Conservation (phyloP, 2,797 vertebrate species). For the Tympanoctomys barrerae region DNA sequence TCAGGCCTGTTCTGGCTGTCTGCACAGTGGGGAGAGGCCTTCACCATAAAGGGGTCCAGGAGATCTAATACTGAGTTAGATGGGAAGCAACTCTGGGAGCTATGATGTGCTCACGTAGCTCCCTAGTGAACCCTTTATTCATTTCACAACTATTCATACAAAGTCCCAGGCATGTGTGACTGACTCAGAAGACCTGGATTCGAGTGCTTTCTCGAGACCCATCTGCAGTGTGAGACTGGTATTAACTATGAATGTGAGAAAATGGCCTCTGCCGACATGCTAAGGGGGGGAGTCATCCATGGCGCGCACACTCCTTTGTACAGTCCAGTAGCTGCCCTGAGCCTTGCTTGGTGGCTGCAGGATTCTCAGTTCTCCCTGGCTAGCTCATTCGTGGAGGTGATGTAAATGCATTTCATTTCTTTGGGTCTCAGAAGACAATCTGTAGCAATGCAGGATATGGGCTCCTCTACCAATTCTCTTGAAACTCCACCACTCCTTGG, state of each 20-base stretch:
- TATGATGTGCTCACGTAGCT: rapidly evolving
- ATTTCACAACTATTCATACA: not conserved
- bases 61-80: not conserved
- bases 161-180: not conserved
- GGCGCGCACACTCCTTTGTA: not conserved
- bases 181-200: not conserved
- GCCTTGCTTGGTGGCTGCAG: not conserved
- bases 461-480: not conserved
- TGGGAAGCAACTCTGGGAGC: not conserved
- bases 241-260: not conserved
- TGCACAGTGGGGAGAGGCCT: not conserved
- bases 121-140: not conserved
- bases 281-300: rapidly evolving
- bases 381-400: constrained; percentile 26
- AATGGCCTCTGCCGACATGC: rapidly evolving
- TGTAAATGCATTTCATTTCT: constrained; percentile 59
- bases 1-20: not conserved
- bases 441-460: not conserved
- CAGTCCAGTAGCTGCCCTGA: not conserved
- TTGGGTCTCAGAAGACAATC: constrained; percentile 18
- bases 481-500: not conserved
- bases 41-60: not conserved
- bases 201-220: not conserved
- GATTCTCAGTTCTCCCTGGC: not conserved
- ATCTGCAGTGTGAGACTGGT: rapidly evolving